Conservation (phyloP, 2,888 invertebrate genomes). For the Erpobdella octoculata region DNA sequence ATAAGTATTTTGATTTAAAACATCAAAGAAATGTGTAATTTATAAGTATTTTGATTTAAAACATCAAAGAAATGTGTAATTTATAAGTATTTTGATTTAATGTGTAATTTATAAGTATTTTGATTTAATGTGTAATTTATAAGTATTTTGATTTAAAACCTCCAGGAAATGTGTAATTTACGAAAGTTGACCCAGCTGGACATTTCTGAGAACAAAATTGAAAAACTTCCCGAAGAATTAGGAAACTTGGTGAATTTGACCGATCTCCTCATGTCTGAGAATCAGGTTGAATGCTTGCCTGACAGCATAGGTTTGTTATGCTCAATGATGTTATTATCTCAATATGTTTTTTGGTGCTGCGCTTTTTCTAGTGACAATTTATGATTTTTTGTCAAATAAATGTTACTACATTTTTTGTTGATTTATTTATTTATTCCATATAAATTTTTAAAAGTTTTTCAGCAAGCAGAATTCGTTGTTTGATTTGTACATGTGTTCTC, state of each 20-base stretch:
- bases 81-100: not conserved
- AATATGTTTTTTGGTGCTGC: not conserved
- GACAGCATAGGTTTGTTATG: slow-evolving; percentile 68
- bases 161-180: slow-evolving; percentile 75
- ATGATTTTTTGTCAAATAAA: no score
- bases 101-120: not conserved
- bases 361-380: no score
- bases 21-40: not conserved
- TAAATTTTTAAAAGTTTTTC: no score
- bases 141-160: not conserved
- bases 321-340: not conserved
- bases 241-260: slow-evolving; percentile 81
- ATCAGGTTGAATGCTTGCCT: slow-evolving; percentile 83
- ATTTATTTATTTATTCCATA: no score
- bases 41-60: not conserved
- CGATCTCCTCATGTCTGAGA: slow-evolving; percentile 91
- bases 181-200: slow-evolving; percentile 84
- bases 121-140: not conserved
- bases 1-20: not conserved
- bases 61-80: slow-evolving; percentile 62
- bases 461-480: no score
- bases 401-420: no score
- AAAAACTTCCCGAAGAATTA: slow-evolving; percentile 86
- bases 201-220: slow-evolving; percentile 88
- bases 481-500: no score